Evolutionary conservation across 1,140 invertebrate genomes (phyloP), one percentile per base, ranked within the genome.

Genomic region (Eurytemora carolleeae): DNA sequence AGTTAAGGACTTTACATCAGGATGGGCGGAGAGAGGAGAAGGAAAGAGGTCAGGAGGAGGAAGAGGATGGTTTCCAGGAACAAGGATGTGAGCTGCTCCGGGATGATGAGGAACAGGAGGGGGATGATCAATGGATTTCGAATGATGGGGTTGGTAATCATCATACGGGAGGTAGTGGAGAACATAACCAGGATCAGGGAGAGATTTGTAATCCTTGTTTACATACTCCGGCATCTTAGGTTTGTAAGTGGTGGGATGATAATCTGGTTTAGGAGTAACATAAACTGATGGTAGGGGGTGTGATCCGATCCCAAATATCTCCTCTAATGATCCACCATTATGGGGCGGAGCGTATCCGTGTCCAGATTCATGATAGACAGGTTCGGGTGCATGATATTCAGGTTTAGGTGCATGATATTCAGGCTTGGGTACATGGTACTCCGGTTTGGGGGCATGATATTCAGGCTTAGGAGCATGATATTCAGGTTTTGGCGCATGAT

Each of bases 391-490:
- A 2, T 53, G 7, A 53, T 60, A 60, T 12, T 15, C 20, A 26
- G 57, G 57, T 44, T 58, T 58, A 24, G 57, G 57, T 22, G 57
- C 57, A 18, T 58, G 17, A 26, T 58, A 58, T 16, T n/a, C 24
- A 20, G 26, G 31, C 31, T 53, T 60, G 2, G 59, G 59, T 17
- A 31, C 59, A 1, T n/a, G 25, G 21, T 22, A 19, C n/a, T 2
- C 22, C n/a, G n/a, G 22, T n/a, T 19, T 19, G 12, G 24, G 22
- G n/a, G 58, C 15, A 18, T 19, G 15, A 53, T 63, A 63, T n/a
- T 20, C 12, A 19, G 61, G 61, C 21, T 63, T 63, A 17, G 61
- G 61, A 3, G 55, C 61, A 20, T 53, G 19, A 59, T 63, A 63
- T 57, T 55, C 22, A 16, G 61, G 24, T 3, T 25, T 22, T 3